Percentiles rank a stretch among this genome's conserved stretches.
Evolutionary conservation across 2,113 vertebrate species (phyloP).

Genomic region (Onychorhynchus coronatus): DNA sequence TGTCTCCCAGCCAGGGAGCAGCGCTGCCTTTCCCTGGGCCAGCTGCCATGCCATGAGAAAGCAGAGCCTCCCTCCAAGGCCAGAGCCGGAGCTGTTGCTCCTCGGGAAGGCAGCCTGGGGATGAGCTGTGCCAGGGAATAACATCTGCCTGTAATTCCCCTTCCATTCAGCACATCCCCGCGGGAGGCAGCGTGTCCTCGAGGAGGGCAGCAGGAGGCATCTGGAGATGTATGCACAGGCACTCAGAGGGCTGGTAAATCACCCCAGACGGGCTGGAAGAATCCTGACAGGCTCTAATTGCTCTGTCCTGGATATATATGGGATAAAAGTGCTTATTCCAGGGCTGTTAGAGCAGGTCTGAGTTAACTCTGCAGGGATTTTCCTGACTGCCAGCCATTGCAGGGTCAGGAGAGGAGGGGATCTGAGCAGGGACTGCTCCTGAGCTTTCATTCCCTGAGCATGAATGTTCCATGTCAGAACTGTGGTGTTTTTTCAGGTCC

Average conservation of each 20-base stretch:
- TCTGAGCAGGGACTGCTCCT: background rate
- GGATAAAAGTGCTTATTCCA: background rate
- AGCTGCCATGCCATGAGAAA: background rate
- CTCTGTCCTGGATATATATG: background rate
- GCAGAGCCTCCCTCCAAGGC: background rate
- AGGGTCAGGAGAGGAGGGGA: background rate
- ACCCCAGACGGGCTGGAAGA: background rate
- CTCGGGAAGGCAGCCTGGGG: background rate
- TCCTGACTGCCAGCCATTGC: background rate
- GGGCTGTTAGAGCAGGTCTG: background rate
- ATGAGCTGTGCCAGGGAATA: background rate
- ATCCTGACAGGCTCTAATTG: background rate
- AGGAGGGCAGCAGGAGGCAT: accelerated
- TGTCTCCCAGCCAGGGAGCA: background rate
- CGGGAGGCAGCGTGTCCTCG: background rate
- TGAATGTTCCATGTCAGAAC: background rate
- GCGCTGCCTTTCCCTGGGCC: background rate
- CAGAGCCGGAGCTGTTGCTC: background rate
- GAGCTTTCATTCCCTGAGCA: background rate
- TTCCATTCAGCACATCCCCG: background rate
- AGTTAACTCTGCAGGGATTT: background rate
- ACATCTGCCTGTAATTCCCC: background rate
- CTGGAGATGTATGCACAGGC: background rate
- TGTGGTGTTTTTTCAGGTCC: background rate
- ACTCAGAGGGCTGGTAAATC: background rate